Percentiles rank a stretch among this genome's conserved stretches.
Evolutionary conservation across 2,797 vertebrate species (phyloP).

Genomic region (Manis crassicaudata): DNA sequence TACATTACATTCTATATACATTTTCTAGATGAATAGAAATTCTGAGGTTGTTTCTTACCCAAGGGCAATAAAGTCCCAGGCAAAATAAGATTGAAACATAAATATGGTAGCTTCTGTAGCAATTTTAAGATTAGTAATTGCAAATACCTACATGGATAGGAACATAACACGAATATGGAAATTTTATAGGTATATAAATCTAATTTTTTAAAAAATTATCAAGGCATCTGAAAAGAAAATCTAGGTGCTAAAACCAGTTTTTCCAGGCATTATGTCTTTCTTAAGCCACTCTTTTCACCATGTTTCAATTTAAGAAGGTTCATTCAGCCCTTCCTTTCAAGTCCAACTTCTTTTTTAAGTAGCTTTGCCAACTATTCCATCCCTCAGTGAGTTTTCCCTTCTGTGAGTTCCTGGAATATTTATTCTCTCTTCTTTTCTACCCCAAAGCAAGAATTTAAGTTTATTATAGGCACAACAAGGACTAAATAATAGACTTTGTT

Average conservation of each 20-base stretch:
- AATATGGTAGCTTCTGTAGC: background rate
- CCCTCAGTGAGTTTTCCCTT: background rate
- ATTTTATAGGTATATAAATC: background rate
- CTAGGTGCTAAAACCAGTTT: background rate
- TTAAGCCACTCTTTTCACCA: background rate
- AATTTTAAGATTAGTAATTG: background rate
- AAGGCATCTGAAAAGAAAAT: background rate
- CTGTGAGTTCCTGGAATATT: background rate
- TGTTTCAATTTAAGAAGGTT: background rate
- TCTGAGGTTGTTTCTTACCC: background rate
- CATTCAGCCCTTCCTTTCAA: background rate
- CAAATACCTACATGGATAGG: background rate
- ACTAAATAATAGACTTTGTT: background rate
- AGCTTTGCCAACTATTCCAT: background rate
- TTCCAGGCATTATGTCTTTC: accelerated
- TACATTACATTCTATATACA: background rate
- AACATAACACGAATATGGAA: background rate
- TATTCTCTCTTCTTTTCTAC: background rate
- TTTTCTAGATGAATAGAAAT: background rate
- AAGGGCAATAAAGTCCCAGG: constrained; percentile 30
- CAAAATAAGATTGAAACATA: background rate
- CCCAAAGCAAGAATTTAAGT: background rate
- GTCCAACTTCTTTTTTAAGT: background rate
- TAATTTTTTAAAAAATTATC: background rate
- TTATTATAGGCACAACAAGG: background rate